A percentile compares a stretch with the other conserved stretches of the same genome.
phyloP scores from a whole-genome alignment of 2,797 vertebrate species.

The Microchirus variegatus region DNA sequence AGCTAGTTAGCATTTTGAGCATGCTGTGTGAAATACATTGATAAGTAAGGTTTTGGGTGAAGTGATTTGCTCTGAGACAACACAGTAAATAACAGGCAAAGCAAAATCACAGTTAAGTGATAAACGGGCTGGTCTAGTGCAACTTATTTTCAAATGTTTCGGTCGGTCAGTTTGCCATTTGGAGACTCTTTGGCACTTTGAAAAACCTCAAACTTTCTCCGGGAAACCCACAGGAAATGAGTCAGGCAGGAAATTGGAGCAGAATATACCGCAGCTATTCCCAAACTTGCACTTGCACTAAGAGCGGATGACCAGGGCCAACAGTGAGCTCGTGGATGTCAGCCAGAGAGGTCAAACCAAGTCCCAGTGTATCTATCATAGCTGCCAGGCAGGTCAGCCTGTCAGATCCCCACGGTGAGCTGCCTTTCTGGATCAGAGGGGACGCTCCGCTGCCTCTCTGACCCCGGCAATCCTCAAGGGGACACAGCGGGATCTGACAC shows the following conservation, averaged over 20 bases:
- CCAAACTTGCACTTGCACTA: conserved; percentile 48
- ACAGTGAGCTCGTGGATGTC: conserved; percentile 58
- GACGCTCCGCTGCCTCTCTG: conserved; percentile 50
- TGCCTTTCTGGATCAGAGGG: conserved; percentile 60
- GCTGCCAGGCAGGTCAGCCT: conserved; percentile 75
- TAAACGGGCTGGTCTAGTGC: no score
- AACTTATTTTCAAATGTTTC: no score
- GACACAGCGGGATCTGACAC: conserved; percentile 33
- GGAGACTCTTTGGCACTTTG: conserved; percentile 14
- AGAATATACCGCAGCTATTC: conserved; percentile 39
- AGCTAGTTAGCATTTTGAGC: no score
- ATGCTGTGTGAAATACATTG: no score
- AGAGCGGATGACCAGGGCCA: conserved; percentile 51
- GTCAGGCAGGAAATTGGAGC: conserved; percentile 34
- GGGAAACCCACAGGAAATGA: conserved; percentile 22
- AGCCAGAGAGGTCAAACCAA: conserved; percentile 64
- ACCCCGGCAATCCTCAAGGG: conserved; percentile 53
- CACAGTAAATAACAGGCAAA: no score
- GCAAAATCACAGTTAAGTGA: no score
- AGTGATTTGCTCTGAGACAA: no score
- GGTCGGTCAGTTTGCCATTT: conserved; percentile 13
- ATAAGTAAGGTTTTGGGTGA: no score
- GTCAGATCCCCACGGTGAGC: conserved; percentile 66
- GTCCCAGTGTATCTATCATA: conserved; percentile 75
- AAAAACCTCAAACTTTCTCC: conserved; percentile 29